Evolutionary conservation across 2,888 invertebrate genomes (phyloP), one percentile per base, ranked within the genome.

Genomic region (Orthosia gothica): DNA sequence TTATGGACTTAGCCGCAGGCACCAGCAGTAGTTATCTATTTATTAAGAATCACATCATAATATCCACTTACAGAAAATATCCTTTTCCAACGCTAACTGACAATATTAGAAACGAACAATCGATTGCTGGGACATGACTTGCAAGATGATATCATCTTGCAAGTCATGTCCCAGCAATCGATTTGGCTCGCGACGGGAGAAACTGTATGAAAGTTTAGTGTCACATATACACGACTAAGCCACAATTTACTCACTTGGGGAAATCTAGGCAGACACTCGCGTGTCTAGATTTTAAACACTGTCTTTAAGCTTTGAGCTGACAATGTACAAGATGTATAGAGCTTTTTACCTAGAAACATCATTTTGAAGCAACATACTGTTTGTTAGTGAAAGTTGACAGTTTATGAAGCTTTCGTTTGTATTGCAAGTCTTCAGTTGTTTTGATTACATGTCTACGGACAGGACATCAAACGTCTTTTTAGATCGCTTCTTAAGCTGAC

Each of bases 171-270:
- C 49, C 23, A 65, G 26, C 52, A 26, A 76, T 81, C 55, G 16
- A 70, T 77, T 67, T 58, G 32, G 40, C 45, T 52, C 50, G 45
- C 23, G 58, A 62, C 58, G 9, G 47, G 86, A 59, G 86, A 86
- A 86, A 86, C 32, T 47, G 26, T 64, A 9, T 5, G 85, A 82
- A 85, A 85, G 85, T 70, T 65, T 74, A 85, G 85, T 70, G 68
- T 74, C 85, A 81, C 82, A 69, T 40, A 52, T 52, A 61, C 47
- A 54, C 61, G 20, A 12, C 12, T 47, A 54, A 62, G 26, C 72
- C 40, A 72, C 67, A 85, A 73, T 82, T 82, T 82, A 57, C 69
- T 72, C 4, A 72, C 61, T 66, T 49, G 71, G 78, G 59, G 82
- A 83, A 83, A 82, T 70, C 82, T 70, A 58, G 69, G 72, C 26